Conservation (phyloP, 2,113 vertebrate species). For the Accipiter cooperii region DNA sequence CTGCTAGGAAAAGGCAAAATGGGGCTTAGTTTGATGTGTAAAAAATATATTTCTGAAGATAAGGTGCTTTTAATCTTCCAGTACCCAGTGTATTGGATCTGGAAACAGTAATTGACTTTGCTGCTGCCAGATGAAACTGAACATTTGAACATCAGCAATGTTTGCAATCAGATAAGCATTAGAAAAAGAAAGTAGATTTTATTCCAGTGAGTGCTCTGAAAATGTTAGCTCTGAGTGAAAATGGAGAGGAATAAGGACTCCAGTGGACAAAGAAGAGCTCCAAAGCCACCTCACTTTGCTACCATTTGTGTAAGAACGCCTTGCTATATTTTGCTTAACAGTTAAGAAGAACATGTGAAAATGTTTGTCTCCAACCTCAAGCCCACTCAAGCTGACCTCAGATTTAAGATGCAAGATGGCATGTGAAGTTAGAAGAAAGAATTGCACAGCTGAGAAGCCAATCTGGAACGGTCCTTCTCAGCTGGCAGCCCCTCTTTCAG, state of each 20-base stretch:
- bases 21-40: not conserved
- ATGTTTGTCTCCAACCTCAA: not conserved
- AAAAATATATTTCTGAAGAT: not conserved
- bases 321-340: not conserved
- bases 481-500: not conserved
- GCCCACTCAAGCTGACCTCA: not conserved
- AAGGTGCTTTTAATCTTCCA: not conserved
- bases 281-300: not conserved
- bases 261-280: not conserved
- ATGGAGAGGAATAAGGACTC: not conserved
- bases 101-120: not conserved
- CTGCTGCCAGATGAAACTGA: not conserved
- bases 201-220: not conserved
- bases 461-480: not conserved
- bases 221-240: not conserved
- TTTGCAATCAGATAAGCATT: not conserved
- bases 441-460: not conserved
- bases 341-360: not conserved
- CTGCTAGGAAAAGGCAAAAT: not conserved
- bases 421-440: not conserved
- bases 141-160: not conserved
- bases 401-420: not conserved
- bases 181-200: not conserved
- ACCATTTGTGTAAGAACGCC: not conserved
- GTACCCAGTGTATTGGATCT: not conserved